Evolutionary conservation across 1,140 invertebrate species (phyloP).

Genomic region (Saccostrea glomerata): DNA sequence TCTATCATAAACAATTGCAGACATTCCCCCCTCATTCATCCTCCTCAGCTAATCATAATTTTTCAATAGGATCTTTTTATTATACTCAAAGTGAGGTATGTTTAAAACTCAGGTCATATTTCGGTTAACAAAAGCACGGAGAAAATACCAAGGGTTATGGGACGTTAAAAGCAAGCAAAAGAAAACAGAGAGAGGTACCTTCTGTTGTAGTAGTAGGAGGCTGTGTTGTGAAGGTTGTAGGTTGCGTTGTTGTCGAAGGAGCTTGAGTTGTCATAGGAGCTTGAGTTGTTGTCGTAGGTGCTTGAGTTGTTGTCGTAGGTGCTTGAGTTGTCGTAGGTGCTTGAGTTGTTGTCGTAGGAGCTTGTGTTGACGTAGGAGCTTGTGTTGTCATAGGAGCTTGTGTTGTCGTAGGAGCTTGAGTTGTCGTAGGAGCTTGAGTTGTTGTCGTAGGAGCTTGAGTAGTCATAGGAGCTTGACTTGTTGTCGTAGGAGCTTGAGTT

Average conservation of each 20-base stretch:
- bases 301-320: not conserved
- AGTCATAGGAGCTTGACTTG: not conserved
- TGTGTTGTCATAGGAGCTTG: not conserved
- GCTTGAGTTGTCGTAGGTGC: not conserved
- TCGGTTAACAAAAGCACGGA: too few species aligned
- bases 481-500: not conserved
- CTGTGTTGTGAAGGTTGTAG: not conserved
- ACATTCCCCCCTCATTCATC: too few species aligned
- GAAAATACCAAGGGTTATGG: too few species aligned
- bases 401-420: not conserved
- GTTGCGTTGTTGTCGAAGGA: not conserved
- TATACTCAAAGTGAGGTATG: too few species aligned
- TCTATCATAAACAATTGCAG: too few species aligned
- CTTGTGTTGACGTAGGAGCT: not conserved
- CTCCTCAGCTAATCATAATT: too few species aligned
- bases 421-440: not conserved
- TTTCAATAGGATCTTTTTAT: too few species aligned
- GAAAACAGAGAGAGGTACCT: not conserved
- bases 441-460: not conserved
- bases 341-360: not conserved
- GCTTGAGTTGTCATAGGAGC: not conserved
- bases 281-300: not conserved
- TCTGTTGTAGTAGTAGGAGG: constrained; percentile 5
- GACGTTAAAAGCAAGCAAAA: not conserved
- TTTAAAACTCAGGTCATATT: too few species aligned